Percentiles rank a stretch among this genome's conserved stretches.
These are phyloP conservation scores for Syrista parreyssii DNA, from an alignment of 2,888 invertebrate genomes.

Conservation along the genomic window DNA sequence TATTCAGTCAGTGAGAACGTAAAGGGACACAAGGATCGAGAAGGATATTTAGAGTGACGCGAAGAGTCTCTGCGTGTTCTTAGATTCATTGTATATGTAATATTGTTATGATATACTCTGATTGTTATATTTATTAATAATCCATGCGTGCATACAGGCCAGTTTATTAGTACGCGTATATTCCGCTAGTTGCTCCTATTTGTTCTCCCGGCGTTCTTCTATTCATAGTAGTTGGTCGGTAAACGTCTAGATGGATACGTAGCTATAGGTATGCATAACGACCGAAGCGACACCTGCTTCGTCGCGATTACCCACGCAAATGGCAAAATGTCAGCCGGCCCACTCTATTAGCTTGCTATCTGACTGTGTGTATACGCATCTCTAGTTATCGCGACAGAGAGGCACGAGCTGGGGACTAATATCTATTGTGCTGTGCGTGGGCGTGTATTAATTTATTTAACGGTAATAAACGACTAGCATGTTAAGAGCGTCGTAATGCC, in stretches of 20 bases:
- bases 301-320: not conserved
- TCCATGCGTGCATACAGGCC: not conserved
- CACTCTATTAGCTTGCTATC: not conserved
- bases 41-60: not conserved
- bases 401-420: not conserved
- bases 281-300: not conserved
- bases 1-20: too few relatives aligned
- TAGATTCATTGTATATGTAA: not conserved
- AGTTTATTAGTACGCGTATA: not conserved
- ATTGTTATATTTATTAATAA: not conserved
- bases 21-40: too few relatives aligned
- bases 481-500: not conserved
- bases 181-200: not conserved
- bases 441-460: conserved; percentile 39
- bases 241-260: not conserved
- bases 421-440: not conserved
- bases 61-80: not conserved
- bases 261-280: not conserved
- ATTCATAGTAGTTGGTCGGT: not conserved
- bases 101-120: not conserved
- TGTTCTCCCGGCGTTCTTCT: not conserved
- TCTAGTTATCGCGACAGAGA: not conserved
- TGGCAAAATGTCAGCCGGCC: conserved; percentile 1
- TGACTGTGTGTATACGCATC: not conserved
- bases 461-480: conserved; percentile 27